A percentile compares a stretch with the other conserved stretches of the same genome.
Conservation (phyloP, 2,113 vertebrate genomes). For the Ciconia maguari region DNA sequence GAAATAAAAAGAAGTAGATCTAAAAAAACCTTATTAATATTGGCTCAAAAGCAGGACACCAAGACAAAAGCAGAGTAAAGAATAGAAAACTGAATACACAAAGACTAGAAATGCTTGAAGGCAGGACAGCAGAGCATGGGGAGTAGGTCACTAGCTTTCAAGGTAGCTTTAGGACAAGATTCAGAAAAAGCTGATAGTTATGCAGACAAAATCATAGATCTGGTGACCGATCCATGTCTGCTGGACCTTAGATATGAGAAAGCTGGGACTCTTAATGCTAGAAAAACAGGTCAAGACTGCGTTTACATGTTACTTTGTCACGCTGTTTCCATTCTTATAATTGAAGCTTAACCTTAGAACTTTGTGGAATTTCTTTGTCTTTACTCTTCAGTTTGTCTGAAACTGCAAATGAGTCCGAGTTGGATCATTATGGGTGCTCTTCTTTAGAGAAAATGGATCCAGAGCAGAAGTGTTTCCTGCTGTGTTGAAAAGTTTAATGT, state of each 20-base stretch:
- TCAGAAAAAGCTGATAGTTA: neutral
- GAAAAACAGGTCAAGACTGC: neutral
- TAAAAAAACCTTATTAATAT: neutral
- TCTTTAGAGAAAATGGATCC: neutral
- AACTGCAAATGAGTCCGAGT: neutral
- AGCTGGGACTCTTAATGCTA: neutral
- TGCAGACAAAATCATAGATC: neutral
- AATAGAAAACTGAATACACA: neutral
- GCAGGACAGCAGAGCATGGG: neutral
- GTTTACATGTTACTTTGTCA: neutral
- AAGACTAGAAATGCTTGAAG: neutral
- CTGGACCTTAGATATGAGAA: neutral
- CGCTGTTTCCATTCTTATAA: neutral
- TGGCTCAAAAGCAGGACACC: neutral
- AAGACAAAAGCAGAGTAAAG: neutral
- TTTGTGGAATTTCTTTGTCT: neutral
- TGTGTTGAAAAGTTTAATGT: neutral
- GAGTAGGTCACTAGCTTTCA: neutral
- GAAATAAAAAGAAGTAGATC: neutral
- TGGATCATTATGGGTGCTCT: neutral
- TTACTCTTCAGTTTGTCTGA: neutral
- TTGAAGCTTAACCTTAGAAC: neutral
- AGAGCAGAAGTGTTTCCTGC: neutral
- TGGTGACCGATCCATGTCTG: rapidly evolving
- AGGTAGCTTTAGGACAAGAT: neutral